phyloP scores from a whole-genome alignment of 2,888 invertebrate species.

The Geophilus truncorum region DNA sequence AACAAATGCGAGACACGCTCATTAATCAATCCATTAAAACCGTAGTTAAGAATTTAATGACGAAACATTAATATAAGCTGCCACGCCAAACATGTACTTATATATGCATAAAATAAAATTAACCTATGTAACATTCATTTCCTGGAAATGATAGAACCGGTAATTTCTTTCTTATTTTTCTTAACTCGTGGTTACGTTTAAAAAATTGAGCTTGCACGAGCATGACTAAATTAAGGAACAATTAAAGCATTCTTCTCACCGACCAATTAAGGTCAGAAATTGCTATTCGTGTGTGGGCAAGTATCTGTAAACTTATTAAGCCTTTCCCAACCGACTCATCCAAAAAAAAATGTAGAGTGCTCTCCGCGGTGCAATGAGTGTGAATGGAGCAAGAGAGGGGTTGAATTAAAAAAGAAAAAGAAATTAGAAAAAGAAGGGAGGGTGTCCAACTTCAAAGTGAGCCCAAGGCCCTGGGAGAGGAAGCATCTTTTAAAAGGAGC shows the following conservation, averaged over 20 bases:
- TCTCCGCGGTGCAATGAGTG: conserved; percentile 10
- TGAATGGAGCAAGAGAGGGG: not conserved
- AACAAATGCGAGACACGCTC: not conserved
- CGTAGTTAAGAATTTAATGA: conserved; percentile 1
- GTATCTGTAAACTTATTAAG: conserved; percentile 18
- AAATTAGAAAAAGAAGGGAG: conserved; percentile 13
- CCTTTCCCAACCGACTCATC: conserved; percentile 4
- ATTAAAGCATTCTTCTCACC: conserved; percentile 7
- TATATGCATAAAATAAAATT: conserved; percentile 14
- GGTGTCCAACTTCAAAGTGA: conserved; percentile 11
- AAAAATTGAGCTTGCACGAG: not conserved
- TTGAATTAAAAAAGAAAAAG: conserved; percentile 1
- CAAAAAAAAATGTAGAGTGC: conserved; percentile 6
- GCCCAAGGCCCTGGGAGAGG: not conserved
- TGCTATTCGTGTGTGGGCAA: not conserved
- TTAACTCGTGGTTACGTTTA: not conserved
- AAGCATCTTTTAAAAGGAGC: conserved; percentile 1
- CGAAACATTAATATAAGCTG: conserved; percentile 2
- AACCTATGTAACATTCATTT: conserved; percentile 2
- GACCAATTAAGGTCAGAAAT: conserved; percentile 12
- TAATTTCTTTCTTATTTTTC: not conserved
- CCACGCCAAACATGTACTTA: conserved; percentile 6
- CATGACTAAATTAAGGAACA: conserved; percentile 1
- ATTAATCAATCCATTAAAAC: conserved; percentile 18
- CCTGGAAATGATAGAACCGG: conserved; percentile 1